phyloP scores from a whole-genome alignment of 2,797 vertebrate species.

The Phrynocephalus guinanensis region DNA sequence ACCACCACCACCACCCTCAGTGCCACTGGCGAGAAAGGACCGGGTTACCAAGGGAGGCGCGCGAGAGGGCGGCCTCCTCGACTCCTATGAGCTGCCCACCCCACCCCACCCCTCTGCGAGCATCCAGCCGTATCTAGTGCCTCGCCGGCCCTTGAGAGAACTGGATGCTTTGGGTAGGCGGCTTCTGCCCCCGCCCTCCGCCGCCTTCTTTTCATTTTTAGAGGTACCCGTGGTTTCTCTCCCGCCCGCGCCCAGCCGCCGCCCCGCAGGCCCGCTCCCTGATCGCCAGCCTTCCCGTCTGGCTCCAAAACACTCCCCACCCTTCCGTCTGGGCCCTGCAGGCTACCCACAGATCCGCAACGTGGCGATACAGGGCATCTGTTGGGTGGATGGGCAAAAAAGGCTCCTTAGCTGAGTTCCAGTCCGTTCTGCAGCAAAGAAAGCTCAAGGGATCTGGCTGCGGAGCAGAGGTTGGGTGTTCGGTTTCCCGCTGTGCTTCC shows the following conservation, averaged over 20 bases:
- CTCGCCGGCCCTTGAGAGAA: not conserved
- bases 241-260: not conserved
- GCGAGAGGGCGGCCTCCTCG: not conserved
- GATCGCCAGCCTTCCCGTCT: not conserved
- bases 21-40: not conserved
- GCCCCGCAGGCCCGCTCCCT: not conserved
- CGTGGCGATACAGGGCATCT: not conserved
- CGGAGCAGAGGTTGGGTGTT: no score
- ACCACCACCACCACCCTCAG: no score
- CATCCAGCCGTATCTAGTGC: not conserved
- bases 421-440: not conserved
- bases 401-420: not conserved
- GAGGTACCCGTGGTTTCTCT: conserved; percentile 1
- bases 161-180: not conserved
- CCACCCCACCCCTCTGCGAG: not conserved
- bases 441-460: not conserved
- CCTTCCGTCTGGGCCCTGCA: not conserved
- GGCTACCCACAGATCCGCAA: not conserved
- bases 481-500: no score
- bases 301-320: not conserved
- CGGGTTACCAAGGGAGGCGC: not conserved
- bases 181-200: not conserved
- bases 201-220: not conserved
- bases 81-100: no score
- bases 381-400: not conserved